Evolutionary conservation across 2,797 vertebrate genomes (phyloP), one percentile per base, ranked within the genome.

Genomic region (Fratercula arctica): DNA sequence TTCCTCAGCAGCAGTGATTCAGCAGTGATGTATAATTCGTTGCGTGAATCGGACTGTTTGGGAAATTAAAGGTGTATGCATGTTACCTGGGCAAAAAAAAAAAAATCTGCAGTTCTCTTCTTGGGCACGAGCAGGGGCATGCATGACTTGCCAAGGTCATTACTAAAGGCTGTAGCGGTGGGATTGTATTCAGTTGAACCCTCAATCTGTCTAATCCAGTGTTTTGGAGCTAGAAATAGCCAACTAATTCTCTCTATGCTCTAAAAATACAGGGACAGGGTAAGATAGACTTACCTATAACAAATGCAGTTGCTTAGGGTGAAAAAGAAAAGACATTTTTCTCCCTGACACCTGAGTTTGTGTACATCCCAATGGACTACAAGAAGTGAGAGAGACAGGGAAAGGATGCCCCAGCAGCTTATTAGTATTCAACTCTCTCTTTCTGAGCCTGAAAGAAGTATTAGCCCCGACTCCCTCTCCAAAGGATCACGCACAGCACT

Each of bases 161-260:
- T 81, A 16, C 19, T 74, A 73, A 86, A 28, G 37, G 60, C 28
- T 59, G 29, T 45, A 66, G 57, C 63, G 48, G 23, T 74, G 64
- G 26, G 14, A 1, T 11, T 93, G 35, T 43, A 35, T 46, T 61
- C 66, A 61, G n/a, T 18, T 81, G 61, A 85, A 69, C 43, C 41
- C 29, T 84, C 41, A 59, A 6, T 35, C 73, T 91, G 37, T 68
- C 60, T 84, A 84, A 91, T 81, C 77, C 80, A 54, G 11, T 88
- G 48, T 64, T 95, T 91, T 53, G 39, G 69, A 91, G n/a, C 31
- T 87, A 74, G 91, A 90, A 87, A 89, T 35, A 91, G 18, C 28
- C 61, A 86, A n/a, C 48, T 80, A 75, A 77, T 84, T 77, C 61
- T 77, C 51, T 74, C 37, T 67, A 0, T 74, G 39, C 41, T 77